Evolutionary conservation across 2,888 invertebrate species (phyloP).

Genomic region (Chaetoderma sp.): DNA sequence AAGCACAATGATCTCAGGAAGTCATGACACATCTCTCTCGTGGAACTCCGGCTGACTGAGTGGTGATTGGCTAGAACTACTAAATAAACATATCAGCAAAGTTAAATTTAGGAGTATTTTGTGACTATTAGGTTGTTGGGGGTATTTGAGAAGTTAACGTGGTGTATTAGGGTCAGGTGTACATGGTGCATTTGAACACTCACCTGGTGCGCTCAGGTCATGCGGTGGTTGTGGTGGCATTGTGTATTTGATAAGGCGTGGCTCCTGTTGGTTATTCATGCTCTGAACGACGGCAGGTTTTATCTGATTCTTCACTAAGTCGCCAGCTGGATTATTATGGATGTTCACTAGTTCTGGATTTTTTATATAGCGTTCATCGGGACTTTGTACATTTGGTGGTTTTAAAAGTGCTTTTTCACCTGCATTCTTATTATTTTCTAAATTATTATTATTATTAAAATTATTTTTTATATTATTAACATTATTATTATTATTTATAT

Average conservation of each 20-base stretch:
- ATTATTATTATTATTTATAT: constrained; percentile 8
- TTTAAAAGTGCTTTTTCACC: constrained; percentile 16
- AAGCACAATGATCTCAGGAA: no score
- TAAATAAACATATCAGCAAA: no score
- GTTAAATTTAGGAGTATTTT: no score
- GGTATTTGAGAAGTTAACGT: no score
- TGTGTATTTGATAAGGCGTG: not conserved
- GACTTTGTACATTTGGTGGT: not conserved
- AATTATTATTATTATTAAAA: constrained; percentile 21
- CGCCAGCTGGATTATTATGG: constrained; percentile 34
- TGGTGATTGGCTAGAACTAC: no score
- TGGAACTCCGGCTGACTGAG: no score
- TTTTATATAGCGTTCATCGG: constrained; percentile 11
- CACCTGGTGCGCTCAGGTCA: no score
- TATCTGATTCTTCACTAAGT: no score
- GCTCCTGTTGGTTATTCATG: constrained; percentile 5
- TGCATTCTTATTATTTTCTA: constrained; percentile 32
- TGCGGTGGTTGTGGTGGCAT: not conserved
- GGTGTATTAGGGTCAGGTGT: no score
- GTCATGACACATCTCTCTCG: no score
- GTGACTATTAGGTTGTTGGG: no score
- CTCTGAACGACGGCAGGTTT: not conserved
- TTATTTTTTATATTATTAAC: constrained; percentile 6
- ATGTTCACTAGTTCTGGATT: constrained; percentile 23
- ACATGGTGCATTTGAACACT: not conserved